Conservation (phyloP, 2,888 invertebrate species). For the Lasioglossum marginatum region DNA sequence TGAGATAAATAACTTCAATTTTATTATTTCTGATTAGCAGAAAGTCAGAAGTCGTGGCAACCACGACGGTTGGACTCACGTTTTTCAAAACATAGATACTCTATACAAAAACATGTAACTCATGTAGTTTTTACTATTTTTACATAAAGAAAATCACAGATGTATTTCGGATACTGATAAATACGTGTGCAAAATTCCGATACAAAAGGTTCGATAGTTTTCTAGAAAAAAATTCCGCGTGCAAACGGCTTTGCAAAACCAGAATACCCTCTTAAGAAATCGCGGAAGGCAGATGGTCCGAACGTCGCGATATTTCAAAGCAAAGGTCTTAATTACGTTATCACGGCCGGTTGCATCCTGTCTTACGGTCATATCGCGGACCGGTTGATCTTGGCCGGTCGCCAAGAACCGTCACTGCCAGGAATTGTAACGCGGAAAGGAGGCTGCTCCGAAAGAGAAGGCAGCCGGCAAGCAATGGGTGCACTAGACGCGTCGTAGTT, state of each 20-base stretch:
- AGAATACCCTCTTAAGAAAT: constrained; percentile 19
- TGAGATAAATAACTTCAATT: too few relatives aligned
- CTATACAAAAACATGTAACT: too few relatives aligned
- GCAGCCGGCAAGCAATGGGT: constrained; percentile 27
- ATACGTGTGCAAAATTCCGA: background rate
- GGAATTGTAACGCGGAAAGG: constrained; percentile 63
- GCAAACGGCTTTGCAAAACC: background rate
- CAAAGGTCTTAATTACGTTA: constrained; percentile 80
- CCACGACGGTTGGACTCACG: too few relatives aligned
- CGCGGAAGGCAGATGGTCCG: constrained; percentile 29
- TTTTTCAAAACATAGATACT: too few relatives aligned
- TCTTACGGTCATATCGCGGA: constrained; percentile 71
- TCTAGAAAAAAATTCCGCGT: background rate
- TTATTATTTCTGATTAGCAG: too few relatives aligned
- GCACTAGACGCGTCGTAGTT: constrained; percentile 60
- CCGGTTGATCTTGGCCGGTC: constrained; percentile 71
- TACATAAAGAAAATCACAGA: background rate
- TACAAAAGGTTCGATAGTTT: background rate
- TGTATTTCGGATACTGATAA: background rate
- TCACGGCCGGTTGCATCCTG: constrained; percentile 75
- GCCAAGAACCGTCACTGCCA: constrained; percentile 77
- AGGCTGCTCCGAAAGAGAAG: constrained; percentile 43
- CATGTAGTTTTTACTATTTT: too few relatives aligned
- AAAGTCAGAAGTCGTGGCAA: too few relatives aligned
- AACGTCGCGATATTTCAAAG: constrained; percentile 66